These are phyloP conservation scores for Drosophila tanythrix DNA, from an alignment of 2,888 invertebrate species.

Conservation along the genomic window DNA sequence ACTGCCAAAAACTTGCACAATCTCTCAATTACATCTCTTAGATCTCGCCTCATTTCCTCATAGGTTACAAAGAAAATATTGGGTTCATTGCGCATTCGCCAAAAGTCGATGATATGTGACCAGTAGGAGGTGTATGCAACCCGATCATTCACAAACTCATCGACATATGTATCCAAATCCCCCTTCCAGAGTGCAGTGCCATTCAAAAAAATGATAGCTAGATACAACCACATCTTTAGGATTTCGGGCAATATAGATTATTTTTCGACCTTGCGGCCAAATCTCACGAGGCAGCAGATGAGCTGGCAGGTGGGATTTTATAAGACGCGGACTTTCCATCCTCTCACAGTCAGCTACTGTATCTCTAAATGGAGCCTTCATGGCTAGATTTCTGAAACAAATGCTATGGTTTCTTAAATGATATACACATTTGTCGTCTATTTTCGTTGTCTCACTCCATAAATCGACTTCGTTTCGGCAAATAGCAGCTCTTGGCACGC, in stretches of 20 bases:
- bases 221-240: slow-evolving; percentile 93
- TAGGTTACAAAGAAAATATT: slow-evolving; percentile 73
- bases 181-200: slow-evolving; percentile 87
- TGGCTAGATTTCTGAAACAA: not conserved
- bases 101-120: slow-evolving; percentile 73
- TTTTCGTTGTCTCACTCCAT: slow-evolving; percentile 53
- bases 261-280: slow-evolving; percentile 82
- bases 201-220: slow-evolving; percentile 88
- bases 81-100: slow-evolving; percentile 62
- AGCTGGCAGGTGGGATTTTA: slow-evolving; percentile 69
- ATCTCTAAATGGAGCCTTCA: not conserved
- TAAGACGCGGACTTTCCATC: slow-evolving; percentile 50
- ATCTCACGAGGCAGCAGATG: slow-evolving; percentile 60
- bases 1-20: slow-evolving; percentile 44
- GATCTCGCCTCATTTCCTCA: slow-evolving; percentile 72
- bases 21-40: slow-evolving; percentile 47
- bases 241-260: slow-evolving; percentile 93
- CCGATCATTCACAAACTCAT: slow-evolving; percentile 42
- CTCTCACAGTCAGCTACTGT: slow-evolving; percentile 8
- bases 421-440: not conserved
- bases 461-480: slow-evolving; percentile 17
- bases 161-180: slow-evolving; percentile 86
- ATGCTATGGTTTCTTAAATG: not conserved
- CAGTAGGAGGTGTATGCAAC: slow-evolving; percentile 47
- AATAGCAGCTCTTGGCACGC: slow-evolving; percentile 33